Conservation (phyloP, 2,888 invertebrate genomes). For the Macrophya alboannulata region DNA sequence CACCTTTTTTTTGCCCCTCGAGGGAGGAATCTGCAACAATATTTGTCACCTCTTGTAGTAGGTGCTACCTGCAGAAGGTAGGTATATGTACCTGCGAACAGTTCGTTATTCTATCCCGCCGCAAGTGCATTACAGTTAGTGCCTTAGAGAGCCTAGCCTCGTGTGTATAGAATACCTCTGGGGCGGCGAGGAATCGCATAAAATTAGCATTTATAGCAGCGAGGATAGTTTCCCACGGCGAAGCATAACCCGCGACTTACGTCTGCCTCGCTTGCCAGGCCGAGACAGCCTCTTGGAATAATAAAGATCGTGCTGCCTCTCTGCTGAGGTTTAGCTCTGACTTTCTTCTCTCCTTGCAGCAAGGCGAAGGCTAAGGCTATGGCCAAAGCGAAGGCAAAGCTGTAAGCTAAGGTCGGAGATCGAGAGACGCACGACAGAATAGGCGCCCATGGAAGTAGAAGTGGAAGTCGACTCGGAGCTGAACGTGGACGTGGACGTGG, state of each 20-base stretch:
- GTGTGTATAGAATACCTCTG: slow-evolving; percentile 19
- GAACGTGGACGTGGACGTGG: slow-evolving; percentile 2
- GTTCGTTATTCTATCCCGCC: not conserved
- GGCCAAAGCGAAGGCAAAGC: slow-evolving; percentile 38
- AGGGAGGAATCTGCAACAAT: not conserved
- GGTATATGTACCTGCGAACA: not conserved
- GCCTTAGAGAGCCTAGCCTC: not conserved
- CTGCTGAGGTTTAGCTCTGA: slow-evolving; percentile 39
- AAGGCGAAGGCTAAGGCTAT: not conserved
- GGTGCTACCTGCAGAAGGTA: not conserved
- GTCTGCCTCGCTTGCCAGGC: slow-evolving; percentile 53
- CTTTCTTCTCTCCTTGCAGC: slow-evolving; percentile 52
- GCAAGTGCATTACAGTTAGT: slow-evolving; percentile 11
- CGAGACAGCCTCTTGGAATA: slow-evolving; percentile 62
- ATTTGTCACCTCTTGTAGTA: not conserved
- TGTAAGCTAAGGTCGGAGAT: slow-evolving; percentile 29
- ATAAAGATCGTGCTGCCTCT: slow-evolving; percentile 61
- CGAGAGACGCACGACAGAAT: slow-evolving; percentile 37
- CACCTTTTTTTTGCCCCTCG: not conserved
- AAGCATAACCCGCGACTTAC: slow-evolving; percentile 57
- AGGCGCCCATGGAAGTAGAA: slow-evolving; percentile 41
- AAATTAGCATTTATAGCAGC: slow-evolving; percentile 75
- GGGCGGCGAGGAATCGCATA: slow-evolving; percentile 69
- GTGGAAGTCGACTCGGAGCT: slow-evolving; percentile 66
- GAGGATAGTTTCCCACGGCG: slow-evolving; percentile 63